phyloP scores from a whole-genome alignment of 2,113 vertebrate species.

The Actenoides lindsayi region DNA sequence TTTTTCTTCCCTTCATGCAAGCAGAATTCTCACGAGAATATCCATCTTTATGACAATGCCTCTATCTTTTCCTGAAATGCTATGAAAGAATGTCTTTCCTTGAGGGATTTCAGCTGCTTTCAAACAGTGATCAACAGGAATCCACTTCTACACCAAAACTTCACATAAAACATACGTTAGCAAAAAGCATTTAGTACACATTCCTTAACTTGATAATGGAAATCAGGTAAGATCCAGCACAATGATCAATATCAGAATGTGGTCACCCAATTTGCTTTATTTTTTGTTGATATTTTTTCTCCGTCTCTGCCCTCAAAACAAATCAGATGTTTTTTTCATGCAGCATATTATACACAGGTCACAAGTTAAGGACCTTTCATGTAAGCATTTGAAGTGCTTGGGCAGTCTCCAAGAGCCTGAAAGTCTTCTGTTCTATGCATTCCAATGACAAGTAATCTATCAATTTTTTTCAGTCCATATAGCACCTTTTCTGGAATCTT shows the following conservation, averaged over 20 bases:
- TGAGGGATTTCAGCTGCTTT: not conserved
- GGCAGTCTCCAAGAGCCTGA: not conserved
- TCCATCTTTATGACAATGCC: conserved; percentile 10
- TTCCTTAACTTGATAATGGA: not conserved
- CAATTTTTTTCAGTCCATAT: not conserved
- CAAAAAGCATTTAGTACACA: not conserved
- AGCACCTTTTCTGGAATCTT: not conserved
- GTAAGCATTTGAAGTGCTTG: not conserved
- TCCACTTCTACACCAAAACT: not conserved
- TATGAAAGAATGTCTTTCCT: not conserved
- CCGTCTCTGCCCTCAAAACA: not conserved
- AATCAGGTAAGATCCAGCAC: not conserved
- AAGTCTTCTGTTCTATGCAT: fast-evolving
- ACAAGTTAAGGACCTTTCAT: not conserved
- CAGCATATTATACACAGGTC: not conserved
- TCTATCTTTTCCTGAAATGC: not conserved
- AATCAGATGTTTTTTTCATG: not conserved
- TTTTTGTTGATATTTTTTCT: not conserved
- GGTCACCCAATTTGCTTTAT: not conserved
- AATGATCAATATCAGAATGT: not conserved
- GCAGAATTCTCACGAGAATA: not conserved
- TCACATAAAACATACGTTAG: not conserved
- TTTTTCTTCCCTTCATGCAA: not conserved
- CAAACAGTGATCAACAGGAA: not conserved
- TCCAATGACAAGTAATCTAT: not conserved